phyloP scores from a whole-genome alignment of 2,797 vertebrate species.

The Argya squamiceps region DNA sequence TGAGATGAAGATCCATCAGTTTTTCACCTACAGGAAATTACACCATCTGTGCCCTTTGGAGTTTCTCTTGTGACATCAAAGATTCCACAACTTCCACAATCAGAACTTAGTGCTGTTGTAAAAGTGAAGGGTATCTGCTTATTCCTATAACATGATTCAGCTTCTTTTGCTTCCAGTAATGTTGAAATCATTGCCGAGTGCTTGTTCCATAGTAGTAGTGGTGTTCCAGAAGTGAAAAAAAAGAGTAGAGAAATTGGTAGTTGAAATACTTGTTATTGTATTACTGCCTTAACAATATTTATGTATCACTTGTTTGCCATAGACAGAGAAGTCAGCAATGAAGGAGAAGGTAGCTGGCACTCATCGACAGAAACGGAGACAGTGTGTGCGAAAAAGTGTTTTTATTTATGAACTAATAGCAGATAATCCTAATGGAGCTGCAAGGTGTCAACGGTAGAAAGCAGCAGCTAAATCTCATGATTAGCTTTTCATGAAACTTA shows the following conservation, averaged over 20 bases:
- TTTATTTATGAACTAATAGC: background rate
- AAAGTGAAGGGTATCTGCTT: background rate
- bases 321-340: background rate
- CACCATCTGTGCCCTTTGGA: background rate
- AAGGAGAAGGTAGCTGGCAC: background rate
- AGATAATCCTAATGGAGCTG: background rate
- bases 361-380: background rate
- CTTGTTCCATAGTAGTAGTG: background rate
- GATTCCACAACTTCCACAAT: background rate
- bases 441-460: background rate
- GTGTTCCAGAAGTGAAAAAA: background rate
- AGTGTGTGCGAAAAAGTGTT: background rate
- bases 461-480: background rate
- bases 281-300: background rate
- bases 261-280: background rate
- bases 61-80: background rate
- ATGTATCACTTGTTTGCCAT: background rate
- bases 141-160: background rate
- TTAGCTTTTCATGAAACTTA: background rate
- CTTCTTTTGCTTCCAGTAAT: background rate
- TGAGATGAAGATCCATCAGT: background rate
- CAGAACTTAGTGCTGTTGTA: background rate
- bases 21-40: background rate
- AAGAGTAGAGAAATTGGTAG: background rate
- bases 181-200: background rate